Conservation (phyloP, 2,113 vertebrate species). For the Globicephala melas region DNA sequence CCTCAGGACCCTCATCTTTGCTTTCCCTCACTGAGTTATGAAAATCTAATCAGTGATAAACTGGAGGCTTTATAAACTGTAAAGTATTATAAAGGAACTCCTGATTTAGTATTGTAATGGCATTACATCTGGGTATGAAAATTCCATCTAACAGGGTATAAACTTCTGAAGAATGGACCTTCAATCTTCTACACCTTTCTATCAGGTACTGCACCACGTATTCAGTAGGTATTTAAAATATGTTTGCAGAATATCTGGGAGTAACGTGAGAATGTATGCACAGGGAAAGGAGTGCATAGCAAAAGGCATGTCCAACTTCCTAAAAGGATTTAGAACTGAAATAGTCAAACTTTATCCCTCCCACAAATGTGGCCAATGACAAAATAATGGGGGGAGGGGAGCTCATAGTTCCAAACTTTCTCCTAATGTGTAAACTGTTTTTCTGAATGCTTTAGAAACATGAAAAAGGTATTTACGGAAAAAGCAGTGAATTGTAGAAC, state of each 20-base stretch:
- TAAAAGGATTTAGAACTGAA: slow-evolving; percentile 49
- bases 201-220: background rate
- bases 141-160: background rate
- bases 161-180: background rate
- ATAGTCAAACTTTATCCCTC: background rate
- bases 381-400: background rate
- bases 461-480: slow-evolving; percentile 24
- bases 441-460: slow-evolving; percentile 9
- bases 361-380: background rate
- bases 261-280: slow-evolving; percentile 31
- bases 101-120: background rate
- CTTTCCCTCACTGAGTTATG: background rate
- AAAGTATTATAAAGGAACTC: background rate
- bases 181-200: background rate
- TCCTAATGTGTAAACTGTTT: background rate
- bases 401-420: background rate
- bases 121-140: background rate
- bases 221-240: slow-evolving; percentile 47
- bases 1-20: background rate
- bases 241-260: background rate
- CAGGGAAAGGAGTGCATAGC: background rate
- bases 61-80: background rate
- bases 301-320: slow-evolving; percentile 18
- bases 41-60: background rate
- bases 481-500: slow-evolving; percentile 62